These are phyloP conservation scores for Megaceryle torquata DNA, from an alignment of 2,113 vertebrate genomes.

Conservation along the genomic window DNA sequence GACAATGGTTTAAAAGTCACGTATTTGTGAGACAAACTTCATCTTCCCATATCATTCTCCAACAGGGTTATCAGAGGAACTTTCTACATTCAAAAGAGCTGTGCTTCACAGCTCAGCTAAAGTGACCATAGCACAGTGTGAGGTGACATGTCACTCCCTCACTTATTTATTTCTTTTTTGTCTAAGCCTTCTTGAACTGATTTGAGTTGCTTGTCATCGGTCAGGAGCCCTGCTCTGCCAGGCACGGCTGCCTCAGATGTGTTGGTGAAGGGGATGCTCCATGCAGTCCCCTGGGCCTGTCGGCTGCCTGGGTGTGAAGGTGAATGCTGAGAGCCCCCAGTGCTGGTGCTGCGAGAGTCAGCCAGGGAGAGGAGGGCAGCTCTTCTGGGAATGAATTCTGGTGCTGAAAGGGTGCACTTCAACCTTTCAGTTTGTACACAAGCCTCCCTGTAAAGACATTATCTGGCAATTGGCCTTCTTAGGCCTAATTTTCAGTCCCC, in stretches of 20 bases:
- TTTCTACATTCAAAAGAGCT: constrained; percentile 70
- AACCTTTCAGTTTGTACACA: constrained; percentile 83
- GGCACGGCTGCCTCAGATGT: constrained; percentile 71
- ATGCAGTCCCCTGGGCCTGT: constrained; percentile 73
- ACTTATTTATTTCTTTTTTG: background rate
- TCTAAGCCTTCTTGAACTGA: constrained; percentile 56
- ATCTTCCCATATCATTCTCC: constrained; percentile 68
- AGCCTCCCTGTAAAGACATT: constrained; percentile 65
- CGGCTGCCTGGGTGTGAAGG: constrained; percentile 71
- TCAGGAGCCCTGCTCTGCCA: constrained; percentile 41
- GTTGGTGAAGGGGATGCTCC: constrained; percentile 80
- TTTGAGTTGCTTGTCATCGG: constrained; percentile 74
- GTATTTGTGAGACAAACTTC: constrained; percentile 68
- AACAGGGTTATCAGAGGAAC: constrained; percentile 73
- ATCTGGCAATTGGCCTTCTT: constrained; percentile 76
- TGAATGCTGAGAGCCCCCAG: constrained; percentile 65
- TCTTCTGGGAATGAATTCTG: constrained; percentile 45
- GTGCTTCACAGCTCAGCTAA: constrained; percentile 72
- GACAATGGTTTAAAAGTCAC: constrained; percentile 67
- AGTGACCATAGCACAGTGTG: constrained; percentile 74
- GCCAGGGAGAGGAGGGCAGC: background rate
- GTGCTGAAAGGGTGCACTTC: constrained; percentile 87
- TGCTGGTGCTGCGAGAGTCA: background rate
- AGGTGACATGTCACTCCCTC: constrained; percentile 56
- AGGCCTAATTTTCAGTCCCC: constrained; percentile 72